Base-by-base conservation (phyloP, 2,888 invertebrate genomes). In the Hylaea fasciaria region DNA sequence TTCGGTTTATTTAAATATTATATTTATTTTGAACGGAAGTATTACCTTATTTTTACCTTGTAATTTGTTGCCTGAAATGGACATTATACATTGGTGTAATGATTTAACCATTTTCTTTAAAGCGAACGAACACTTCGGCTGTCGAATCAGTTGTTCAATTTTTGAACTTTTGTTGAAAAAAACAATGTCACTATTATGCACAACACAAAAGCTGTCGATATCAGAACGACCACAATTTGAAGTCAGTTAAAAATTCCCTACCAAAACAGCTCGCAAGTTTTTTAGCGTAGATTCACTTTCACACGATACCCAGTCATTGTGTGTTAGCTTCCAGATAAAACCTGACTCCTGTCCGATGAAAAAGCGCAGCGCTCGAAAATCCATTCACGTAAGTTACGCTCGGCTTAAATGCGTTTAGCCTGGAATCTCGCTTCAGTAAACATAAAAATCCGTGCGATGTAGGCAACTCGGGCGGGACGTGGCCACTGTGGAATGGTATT, bases 1-100 rank as follows among this genome's bases (percentile, higher is more conserved):
- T 74, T 73, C 74, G 76, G 77, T 76, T 77, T 73, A 76, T n/a
- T n/a, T 76, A 73, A 74, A 74, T 76, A 73, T 77, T 75, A 72
- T 66, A 73, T 73, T 78, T 80, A 46, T 11, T 29, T 57, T 48
- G n/a, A 7, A 17, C n/a, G n/a, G n/a, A n/a, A n/a, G n/a, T n/a
- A n/a, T n/a, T n/a, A n/a, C n/a, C n/a, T n/a, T n/a, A n/a, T n/a
- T n/a, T n/a, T n/a, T n/a, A n/a, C n/a, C n/a, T n/a, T n/a, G 8
- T 14, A 43, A 53, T 53, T 32, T 47, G 47, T 47, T 32, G 29
- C 46, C 46, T 11, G n/a, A 37, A 41, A 46, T 29, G 45, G 45
- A n/a, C n/a, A n/a, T 9, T 35, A 39, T 46, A 40, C 29, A 53
- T 29, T 32, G 32, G 40, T 40, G 16, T 16, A 43, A 43, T 32